Percentiles rank a stretch among this genome's conserved stretches.
Conservation (phyloP, 2,888 invertebrate species). For the Camptogramma bilineatum region DNA sequence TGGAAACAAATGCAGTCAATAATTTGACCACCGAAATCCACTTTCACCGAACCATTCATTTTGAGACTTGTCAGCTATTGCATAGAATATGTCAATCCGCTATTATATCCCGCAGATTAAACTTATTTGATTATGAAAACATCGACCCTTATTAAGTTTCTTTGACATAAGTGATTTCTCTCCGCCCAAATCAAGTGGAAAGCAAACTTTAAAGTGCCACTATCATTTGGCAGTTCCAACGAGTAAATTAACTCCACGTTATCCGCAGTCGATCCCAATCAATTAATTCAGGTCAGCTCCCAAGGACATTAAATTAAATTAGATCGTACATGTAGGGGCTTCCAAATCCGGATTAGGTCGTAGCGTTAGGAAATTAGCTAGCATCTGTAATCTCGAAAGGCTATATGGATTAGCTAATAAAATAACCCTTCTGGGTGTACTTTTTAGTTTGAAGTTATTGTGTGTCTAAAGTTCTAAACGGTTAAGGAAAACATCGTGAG, state of each 20-base stretch:
- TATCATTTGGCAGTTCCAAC: constrained; percentile 1
- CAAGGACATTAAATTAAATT: constrained; percentile 44
- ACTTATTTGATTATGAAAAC: no score
- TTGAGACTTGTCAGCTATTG: no score
- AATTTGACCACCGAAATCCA: no score
- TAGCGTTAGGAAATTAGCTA: constrained; percentile 60
- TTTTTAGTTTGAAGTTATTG: no score
- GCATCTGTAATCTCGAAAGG: constrained; percentile 31
- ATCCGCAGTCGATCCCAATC: constrained; percentile 33
- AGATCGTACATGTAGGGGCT: constrained; percentile 47
- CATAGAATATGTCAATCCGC: no score
- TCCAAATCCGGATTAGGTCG: constrained; percentile 60
- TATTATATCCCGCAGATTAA: no score
- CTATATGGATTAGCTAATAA: neutral
- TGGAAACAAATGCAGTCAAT: no score
- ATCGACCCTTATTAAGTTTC: no score
- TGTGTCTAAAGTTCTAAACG: no score
- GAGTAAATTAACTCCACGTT: constrained; percentile 23
- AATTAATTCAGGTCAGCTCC: constrained; percentile 42
- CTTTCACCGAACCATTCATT: no score
- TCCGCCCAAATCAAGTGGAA: constrained; percentile 1
- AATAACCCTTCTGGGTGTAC: no score
- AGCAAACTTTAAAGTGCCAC: constrained; percentile 15
- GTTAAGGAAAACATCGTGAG: no score
- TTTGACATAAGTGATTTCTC: neutral